phyloP scores from a whole-genome alignment of 2,797 vertebrate species.

The Octomys mimax region DNA sequence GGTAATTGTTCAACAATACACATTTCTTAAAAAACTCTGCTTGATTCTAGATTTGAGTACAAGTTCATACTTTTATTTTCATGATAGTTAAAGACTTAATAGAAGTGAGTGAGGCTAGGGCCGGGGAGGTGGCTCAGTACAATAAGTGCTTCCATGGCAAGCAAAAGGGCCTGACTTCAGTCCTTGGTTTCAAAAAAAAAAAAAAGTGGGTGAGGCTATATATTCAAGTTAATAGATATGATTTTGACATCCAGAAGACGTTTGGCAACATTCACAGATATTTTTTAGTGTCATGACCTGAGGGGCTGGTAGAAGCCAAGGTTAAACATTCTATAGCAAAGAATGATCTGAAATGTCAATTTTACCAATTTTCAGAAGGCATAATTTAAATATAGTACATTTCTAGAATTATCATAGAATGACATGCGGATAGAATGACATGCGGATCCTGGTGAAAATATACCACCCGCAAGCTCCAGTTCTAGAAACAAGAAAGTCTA shows the following conservation, averaged over 20 bases:
- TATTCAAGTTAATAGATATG: neutral
- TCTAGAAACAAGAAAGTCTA: neutral
- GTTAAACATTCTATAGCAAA: neutral
- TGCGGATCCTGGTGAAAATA: neutral
- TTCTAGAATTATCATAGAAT: conserved; percentile 12
- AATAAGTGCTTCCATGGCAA: too few relatives aligned
- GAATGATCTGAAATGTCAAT: neutral
- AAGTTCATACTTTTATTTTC: neutral
- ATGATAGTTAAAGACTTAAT: neutral
- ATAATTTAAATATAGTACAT: neutral
- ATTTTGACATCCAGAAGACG: neutral
- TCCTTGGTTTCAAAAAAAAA: too few relatives aligned
- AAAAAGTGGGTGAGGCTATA: neutral
- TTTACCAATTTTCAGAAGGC: neutral
- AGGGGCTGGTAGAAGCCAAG: neutral
- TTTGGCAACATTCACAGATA: neutral
- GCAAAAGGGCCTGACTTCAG: too few relatives aligned
- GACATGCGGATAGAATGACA: neutral
- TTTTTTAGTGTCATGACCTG: neutral
- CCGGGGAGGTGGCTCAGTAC: too few relatives aligned
- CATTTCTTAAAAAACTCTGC: neutral
- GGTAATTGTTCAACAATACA: neutral
- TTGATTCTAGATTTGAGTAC: neutral
- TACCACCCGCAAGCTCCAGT: neutral
- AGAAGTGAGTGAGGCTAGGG: neutral